Conservation (phyloP, 1,140 invertebrate genomes). For the Papilio polyxenes region DNA sequence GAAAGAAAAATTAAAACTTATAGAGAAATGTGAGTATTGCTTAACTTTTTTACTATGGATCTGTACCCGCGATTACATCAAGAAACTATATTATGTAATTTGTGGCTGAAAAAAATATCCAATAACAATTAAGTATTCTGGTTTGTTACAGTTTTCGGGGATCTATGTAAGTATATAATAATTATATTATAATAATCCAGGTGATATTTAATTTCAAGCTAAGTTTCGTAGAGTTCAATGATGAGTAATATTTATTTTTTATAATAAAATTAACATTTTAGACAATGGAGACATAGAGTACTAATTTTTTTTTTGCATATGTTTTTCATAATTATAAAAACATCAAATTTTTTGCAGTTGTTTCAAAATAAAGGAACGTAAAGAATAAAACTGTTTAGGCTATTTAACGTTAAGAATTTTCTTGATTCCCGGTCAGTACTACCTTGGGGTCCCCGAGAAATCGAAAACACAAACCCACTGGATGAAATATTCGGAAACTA, state of each 20-base stretch:
- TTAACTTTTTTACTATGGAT: neutral
- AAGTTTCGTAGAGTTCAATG: neutral
- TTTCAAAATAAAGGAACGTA: neutral
- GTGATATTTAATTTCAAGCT: neutral
- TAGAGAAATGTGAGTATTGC: conserved; percentile 47
- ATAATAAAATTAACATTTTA: neutral
- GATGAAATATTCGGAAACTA: neutral
- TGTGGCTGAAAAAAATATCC: neutral
- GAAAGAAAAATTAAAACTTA: conserved; percentile 13
- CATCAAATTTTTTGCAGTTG: conserved; percentile 14
- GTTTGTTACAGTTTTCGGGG: conserved; percentile 51
- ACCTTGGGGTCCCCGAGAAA: neutral
- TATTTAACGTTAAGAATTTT: neutral
- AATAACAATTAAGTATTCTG: conserved; percentile 2
- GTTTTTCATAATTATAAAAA: no score
- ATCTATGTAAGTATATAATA: conserved; percentile 45
- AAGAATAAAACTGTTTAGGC: neutral
- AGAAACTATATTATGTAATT: neutral
- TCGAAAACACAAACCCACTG: neutral
- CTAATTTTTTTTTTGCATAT: no score
- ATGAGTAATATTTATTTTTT: neutral
- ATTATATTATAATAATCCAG: neutral
- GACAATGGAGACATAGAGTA: neutral
- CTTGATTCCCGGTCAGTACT: conserved; percentile 12
- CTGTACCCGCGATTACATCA: neutral